Evolutionary conservation across 1,140 invertebrate genomes (phyloP).

Genomic region (Homarus americanus): DNA sequence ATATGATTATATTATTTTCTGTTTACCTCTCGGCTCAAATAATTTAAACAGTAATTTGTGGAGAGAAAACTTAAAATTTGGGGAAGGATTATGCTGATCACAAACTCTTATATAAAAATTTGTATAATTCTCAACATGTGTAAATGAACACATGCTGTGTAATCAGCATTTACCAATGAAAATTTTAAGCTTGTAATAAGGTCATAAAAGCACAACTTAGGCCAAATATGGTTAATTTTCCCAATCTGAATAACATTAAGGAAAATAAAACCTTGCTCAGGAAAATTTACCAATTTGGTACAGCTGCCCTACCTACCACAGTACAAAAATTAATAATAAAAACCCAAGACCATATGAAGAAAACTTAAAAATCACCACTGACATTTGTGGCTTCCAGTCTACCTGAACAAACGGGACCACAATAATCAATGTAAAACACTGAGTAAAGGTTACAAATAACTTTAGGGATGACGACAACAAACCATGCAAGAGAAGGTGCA

Average conservation of each 20-base stretch:
- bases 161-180: not conserved
- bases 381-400: not conserved
- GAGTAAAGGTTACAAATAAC: no score
- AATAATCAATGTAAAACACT: not conserved
- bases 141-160: no score
- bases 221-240: not conserved
- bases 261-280: not conserved
- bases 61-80: not conserved
- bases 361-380: not conserved
- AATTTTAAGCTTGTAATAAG: not conserved
- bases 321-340: not conserved
- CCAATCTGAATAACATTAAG: not conserved
- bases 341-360: not conserved
- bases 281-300: constrained; percentile 2
- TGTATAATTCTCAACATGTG: not conserved
- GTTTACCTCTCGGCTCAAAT: not conserved
- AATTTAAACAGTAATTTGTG: not conserved
- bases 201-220: not conserved
- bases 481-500: constrained; percentile 10
- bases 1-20: not conserved
- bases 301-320: not conserved
- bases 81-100: not conserved
- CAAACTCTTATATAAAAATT: not conserved
- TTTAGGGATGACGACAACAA: not conserved
- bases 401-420: not conserved